Evolutionary conservation across 1,140 invertebrate species (phyloP).

Genomic region (Tyrophagus putrescentiae): DNA sequence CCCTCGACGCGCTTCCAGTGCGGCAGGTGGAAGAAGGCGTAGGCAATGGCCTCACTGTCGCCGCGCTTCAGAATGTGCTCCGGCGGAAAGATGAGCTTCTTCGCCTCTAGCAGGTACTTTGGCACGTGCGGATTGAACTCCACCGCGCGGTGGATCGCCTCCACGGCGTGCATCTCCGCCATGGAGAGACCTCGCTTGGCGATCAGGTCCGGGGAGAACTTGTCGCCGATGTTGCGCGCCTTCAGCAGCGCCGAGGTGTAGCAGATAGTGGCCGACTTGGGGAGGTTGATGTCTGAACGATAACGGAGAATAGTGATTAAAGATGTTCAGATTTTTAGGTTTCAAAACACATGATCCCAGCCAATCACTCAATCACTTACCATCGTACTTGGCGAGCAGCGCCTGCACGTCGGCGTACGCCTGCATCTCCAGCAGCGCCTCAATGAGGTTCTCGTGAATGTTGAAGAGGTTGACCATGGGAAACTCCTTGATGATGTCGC

Average conservation of each 20-base stretch:
- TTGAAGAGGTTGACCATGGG: slow-evolving; percentile 90
- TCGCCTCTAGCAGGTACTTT: slow-evolving; percentile 93
- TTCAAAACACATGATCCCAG: slow-evolving; percentile 19
- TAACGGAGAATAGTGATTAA: slow-evolving; percentile 9
- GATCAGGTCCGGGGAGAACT: slow-evolving; percentile 70
- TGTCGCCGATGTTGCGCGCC: slow-evolving; percentile 78
- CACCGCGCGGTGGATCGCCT: slow-evolving; percentile 90
- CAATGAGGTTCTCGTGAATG: slow-evolving; percentile 94
- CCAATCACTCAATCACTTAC: slow-evolving; percentile 30
- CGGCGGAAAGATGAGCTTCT: slow-evolving; percentile 82
- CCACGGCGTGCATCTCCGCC: slow-evolving; percentile 83
- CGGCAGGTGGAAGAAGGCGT: slow-evolving; percentile 85
- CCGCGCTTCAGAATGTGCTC: slow-evolving; percentile 93
- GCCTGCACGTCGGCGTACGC: slow-evolving; percentile 93
- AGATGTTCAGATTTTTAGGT: neutral
- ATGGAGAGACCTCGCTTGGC: slow-evolving; percentile 69
- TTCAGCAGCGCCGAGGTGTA: slow-evolving; percentile 90
- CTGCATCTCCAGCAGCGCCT: slow-evolving; percentile 84
- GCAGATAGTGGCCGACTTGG: slow-evolving; percentile 91
- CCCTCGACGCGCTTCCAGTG: slow-evolving; percentile 95
- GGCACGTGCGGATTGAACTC: slow-evolving; percentile 98
- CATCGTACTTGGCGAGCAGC: slow-evolving; percentile 85
- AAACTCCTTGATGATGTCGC: slow-evolving; percentile 87
- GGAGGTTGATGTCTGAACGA: slow-evolving; percentile 64
- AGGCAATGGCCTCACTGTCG: slow-evolving; percentile 93